Evolutionary conservation across 2,797 vertebrate species (phyloP).

Genomic region (Falco naumanni): DNA sequence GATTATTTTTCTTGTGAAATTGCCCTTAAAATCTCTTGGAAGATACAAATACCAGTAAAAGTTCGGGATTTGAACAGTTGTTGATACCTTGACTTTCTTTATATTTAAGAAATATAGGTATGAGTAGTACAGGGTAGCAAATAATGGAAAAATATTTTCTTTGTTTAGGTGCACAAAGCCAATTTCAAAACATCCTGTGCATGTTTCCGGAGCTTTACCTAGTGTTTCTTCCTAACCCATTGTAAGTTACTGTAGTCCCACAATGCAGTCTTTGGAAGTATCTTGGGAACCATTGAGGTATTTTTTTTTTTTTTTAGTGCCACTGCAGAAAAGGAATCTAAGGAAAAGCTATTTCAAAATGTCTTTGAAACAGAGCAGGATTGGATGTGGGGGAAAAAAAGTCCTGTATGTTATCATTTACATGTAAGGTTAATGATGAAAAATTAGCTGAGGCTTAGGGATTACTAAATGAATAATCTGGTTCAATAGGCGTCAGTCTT

Average conservation of each 20-base stretch:
- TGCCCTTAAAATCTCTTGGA: not conserved
- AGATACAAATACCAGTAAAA: too few relatives aligned
- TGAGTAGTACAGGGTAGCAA: not conserved
- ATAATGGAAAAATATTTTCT: not conserved
- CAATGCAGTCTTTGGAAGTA: not conserved
- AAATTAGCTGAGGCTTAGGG: not conserved
- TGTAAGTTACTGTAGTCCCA: not conserved
- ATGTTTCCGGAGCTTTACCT: not conserved
- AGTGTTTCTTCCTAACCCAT: not conserved
- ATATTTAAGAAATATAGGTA: not conserved
- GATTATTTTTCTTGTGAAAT: slow-evolving; percentile 14
- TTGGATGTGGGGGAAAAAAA: not conserved
- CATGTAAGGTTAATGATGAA: not conserved
- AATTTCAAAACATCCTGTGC: not conserved
- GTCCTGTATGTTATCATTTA: not conserved
- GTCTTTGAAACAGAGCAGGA: not conserved
- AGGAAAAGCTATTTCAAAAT: not conserved
- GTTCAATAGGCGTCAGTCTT: not conserved
- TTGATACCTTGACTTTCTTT: not conserved
- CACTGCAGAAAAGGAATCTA: not conserved
- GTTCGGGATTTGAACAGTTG: not conserved
- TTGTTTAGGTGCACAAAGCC: not conserved
- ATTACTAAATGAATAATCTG: not conserved
- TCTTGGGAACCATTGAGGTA: not conserved
- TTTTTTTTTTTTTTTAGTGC: not conserved